phyloP scores from a whole-genome alignment of 2,888 invertebrate genomes.

The Glomeris marginata region DNA sequence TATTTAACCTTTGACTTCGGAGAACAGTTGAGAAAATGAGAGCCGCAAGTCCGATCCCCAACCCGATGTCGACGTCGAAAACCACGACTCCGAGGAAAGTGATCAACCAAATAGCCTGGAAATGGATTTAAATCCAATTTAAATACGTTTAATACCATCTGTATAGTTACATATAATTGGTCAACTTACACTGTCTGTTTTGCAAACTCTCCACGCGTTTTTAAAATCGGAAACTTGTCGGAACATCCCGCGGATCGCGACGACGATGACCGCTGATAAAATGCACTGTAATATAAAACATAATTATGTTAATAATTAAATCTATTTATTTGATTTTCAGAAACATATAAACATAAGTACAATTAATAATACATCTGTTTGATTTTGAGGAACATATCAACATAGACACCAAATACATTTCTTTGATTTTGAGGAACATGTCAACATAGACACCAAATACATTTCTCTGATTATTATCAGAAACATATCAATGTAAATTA shows the following conservation, averaged over 20 bases:
- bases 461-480: constrained; percentile 1
- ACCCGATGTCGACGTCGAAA: constrained; percentile 66
- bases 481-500: background rate
- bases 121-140: background rate
- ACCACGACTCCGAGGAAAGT: constrained; percentile 60
- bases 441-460: no score
- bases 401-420: no score
- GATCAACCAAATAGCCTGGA: constrained; percentile 52
- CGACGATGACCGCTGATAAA: constrained; percentile 63
- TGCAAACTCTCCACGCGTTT: constrained; percentile 58
- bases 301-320: background rate
- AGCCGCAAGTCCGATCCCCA: constrained; percentile 56
- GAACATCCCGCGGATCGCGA: constrained; percentile 62
- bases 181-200: constrained; percentile 48
- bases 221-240: constrained; percentile 51
- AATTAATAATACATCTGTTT: no score
- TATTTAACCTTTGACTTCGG: constrained; percentile 28
- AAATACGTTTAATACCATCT: no score
- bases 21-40: constrained; percentile 57
- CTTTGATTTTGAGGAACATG: no score
- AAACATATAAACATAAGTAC: background rate
- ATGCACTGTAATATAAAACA: constrained; percentile 43
- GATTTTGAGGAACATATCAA: no score
- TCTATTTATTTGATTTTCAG: constrained; percentile 3
- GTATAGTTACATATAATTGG: no score